Evolutionary conservation across 1,140 invertebrate species (phyloP).

Genomic region (Zaprionus kolodkinae): DNA sequence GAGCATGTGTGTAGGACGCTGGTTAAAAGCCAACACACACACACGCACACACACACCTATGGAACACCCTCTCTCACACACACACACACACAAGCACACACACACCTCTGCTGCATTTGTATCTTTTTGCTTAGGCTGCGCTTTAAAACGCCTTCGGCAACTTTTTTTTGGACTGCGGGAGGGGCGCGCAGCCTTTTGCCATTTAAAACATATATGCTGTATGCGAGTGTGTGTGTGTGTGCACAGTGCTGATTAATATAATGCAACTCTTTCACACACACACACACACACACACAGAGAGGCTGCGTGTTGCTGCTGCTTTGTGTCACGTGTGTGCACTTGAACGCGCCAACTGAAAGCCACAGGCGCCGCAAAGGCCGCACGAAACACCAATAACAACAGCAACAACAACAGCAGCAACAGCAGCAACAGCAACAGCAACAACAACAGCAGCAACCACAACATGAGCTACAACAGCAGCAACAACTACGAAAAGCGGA

Average conservation of each 20-base stretch:
- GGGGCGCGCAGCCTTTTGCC: neutral
- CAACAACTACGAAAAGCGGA: neutral
- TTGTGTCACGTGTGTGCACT: slow-evolving; percentile 73
- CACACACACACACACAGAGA: neutral
- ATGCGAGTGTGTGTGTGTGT: neutral
- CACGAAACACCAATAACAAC: slow-evolving; percentile 20
- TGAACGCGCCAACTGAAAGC: slow-evolving; percentile 56
- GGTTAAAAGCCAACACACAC: slow-evolving; percentile 27
- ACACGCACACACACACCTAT: slow-evolving; percentile 6
- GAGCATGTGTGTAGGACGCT: slow-evolving; percentile 12
- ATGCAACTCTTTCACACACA: slow-evolving; percentile 38
- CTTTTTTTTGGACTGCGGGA: too few relatives aligned
- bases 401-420: neutral
- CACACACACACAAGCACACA: neutral
- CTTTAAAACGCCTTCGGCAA: slow-evolving; percentile 52
- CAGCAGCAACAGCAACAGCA: slow-evolving; percentile 8
- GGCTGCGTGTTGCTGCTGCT: slow-evolving; percentile 19
- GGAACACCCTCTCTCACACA: neutral
- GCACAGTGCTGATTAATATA: slow-evolving; percentile 65
- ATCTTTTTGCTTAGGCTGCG: slow-evolving; percentile 21
- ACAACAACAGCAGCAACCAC: neutral
- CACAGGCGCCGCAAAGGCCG: slow-evolving; percentile 35
- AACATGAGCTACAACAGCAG: neutral
- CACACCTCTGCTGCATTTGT: neutral
- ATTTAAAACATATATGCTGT: slow-evolving; percentile 6